Percentiles rank a stretch among this genome's conserved stretches.
Conservation (phyloP, 2,888 invertebrate species). For the Polyommatus iphigenia region DNA sequence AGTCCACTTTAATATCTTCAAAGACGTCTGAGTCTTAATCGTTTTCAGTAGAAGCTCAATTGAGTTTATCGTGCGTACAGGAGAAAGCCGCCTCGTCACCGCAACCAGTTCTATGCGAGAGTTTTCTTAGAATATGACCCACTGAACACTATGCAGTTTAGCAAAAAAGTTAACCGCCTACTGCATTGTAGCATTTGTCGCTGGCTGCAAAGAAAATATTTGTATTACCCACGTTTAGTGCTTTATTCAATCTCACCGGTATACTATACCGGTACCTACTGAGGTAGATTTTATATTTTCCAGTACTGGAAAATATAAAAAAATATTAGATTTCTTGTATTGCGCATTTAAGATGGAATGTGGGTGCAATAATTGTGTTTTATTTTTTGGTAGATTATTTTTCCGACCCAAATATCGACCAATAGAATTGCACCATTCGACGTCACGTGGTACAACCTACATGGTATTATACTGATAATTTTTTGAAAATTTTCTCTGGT, state of each 20-base stretch:
- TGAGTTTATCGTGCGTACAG: conserved; percentile 33
- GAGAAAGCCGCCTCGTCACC: conserved; percentile 43
- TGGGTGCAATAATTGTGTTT: not conserved
- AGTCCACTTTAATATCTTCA: conserved; percentile 37
- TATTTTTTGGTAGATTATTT: not conserved
- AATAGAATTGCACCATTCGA: too few relatives aligned
- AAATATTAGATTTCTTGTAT: not conserved
- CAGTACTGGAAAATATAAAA: not conserved
- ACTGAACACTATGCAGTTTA: conserved; percentile 45
- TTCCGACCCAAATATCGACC: too few relatives aligned
- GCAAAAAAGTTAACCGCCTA: conserved; percentile 28
- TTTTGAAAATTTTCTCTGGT: too few relatives aligned
- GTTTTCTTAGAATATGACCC: conserved; percentile 49
- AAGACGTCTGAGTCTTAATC: conserved; percentile 37
- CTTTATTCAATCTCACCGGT: not conserved
- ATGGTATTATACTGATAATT: too few relatives aligned
- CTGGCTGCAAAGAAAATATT: not conserved
- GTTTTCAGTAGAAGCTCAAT: conserved; percentile 35
- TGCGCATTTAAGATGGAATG: not conserved
- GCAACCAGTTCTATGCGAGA: conserved; percentile 50
- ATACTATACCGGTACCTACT: too few relatives aligned
- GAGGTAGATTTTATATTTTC: too few relatives aligned
- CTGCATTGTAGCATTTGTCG: conserved; percentile 6
- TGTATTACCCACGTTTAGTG: not conserved
- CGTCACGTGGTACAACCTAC: too few relatives aligned